Evolutionary conservation across 2,797 vertebrate genomes (phyloP).

Genomic region (Ptychobarbus kaznakovi): DNA sequence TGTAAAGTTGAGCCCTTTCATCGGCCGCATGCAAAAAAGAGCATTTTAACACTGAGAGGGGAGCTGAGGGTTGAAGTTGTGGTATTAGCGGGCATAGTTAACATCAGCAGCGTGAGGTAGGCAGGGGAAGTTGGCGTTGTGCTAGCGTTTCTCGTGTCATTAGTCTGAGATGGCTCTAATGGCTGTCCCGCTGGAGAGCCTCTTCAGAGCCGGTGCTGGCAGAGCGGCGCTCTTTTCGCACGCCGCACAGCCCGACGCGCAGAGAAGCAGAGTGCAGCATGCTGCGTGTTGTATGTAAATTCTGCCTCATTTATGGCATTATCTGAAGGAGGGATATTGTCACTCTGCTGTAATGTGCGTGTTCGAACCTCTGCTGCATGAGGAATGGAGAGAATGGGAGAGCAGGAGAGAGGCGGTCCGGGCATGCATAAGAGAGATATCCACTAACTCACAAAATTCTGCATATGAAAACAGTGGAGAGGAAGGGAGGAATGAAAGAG

Average conservation of each 20-base stretch:
- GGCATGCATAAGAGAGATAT: constrained; percentile 72
- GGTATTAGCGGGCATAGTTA: constrained; percentile 57
- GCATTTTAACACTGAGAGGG: constrained; percentile 45
- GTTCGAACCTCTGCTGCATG: constrained; percentile 72
- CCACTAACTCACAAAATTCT: constrained; percentile 76
- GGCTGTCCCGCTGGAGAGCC: constrained; percentile 79
- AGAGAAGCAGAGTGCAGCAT: constrained; percentile 53
- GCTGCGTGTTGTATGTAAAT: constrained; percentile 79
- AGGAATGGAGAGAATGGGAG: constrained; percentile 71
- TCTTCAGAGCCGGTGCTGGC: constrained; percentile 70
- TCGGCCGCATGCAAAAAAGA: constrained; percentile 5
- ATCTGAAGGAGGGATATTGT: constrained; percentile 83
- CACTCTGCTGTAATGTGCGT: constrained; percentile 78
- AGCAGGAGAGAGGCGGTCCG: constrained; percentile 61
- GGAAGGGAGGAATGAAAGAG: constrained; percentile 47
- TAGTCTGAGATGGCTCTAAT: constrained; percentile 82
- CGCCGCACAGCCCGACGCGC: constrained; percentile 49
- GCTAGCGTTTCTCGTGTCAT: constrained; percentile 73
- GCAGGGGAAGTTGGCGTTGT: constrained; percentile 56
- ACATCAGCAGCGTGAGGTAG: constrained; percentile 53
- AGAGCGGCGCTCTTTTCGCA: constrained; percentile 56
- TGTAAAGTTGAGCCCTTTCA: constrained; percentile 48
- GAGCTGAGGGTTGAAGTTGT: constrained; percentile 45
- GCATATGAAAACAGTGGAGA: constrained; percentile 64
- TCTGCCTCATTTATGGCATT: constrained; percentile 82